phyloP scores from a whole-genome alignment of 2,113 vertebrate species.

The Centropristis striata region DNA sequence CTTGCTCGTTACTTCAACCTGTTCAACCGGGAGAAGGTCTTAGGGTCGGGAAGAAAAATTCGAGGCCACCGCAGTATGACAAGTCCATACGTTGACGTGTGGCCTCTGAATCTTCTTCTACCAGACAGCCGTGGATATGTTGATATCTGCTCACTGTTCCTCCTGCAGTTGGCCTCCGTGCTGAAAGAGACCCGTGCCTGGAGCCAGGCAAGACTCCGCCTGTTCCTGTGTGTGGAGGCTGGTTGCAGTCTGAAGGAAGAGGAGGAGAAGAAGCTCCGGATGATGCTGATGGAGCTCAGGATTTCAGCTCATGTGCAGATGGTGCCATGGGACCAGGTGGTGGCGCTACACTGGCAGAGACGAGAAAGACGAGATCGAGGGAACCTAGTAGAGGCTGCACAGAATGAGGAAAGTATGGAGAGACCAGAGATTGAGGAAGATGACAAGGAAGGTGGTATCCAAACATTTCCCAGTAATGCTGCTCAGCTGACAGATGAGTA shows the following conservation, averaged over 20 bases:
- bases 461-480: conserved; percentile 66
- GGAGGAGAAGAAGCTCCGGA: conserved; percentile 87
- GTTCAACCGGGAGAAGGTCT: conserved; percentile 73
- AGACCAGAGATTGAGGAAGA: conserved; percentile 20
- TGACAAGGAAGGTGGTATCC: conserved; percentile 28
- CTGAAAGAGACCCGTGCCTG: conserved; percentile 89
- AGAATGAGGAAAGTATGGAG: conserved; percentile 48
- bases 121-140: conserved; percentile 89
- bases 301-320: conserved; percentile 88
- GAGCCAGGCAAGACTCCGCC: conserved; percentile 86
- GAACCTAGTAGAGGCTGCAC: conserved; percentile 21
- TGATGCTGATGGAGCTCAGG: conserved; percentile 88
- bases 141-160: conserved; percentile 90
- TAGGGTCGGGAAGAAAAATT: conserved; percentile 44
- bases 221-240: conserved; percentile 90
- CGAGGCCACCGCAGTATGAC: conserved; percentile 33
- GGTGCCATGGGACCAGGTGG: conserved; percentile 89
- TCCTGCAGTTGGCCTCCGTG: conserved; percentile 91
- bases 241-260: conserved; percentile 84
- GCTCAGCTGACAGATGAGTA: conserved; percentile 84
- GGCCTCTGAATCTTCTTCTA: conserved; percentile 90
- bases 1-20: conserved; percentile 84
- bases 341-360: conserved; percentile 89
- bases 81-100: conserved; percentile 87
- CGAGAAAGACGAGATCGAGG: conserved; percentile 2